Evolutionary conservation across 2,797 vertebrate species (phyloP), one percentile per base, ranked within the genome.

Genomic region (Clarias platycephalus): DNA sequence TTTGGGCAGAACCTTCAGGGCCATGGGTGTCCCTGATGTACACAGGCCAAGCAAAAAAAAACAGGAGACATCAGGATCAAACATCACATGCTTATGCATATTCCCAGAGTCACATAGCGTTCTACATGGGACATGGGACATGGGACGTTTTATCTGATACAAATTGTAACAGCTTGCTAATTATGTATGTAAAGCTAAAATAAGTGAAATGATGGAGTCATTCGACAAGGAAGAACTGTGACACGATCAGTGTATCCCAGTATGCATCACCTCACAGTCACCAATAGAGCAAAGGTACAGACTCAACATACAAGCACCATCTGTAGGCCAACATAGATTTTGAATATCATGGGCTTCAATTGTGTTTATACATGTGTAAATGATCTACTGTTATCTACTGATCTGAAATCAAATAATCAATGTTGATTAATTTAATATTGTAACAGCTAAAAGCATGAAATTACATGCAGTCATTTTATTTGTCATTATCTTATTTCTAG

Each of bases 1-100:
- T 88, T 96, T 96, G 37, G 94, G 94, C 91, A 96, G 94, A 87
- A 96, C 94, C 86, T 96, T 96, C 85, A 96, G 91, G 58, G 96
- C 96, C 95, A 96, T 96, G 20, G 94, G 94, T 0, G 95, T 96
- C 58, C 96, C 96, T 96, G 90, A 10, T 6, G 24, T 8, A 80
- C 37, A 57, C 13, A 22, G 3, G 31, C 22, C 64, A 79, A 57
- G 24, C 15, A 67, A 6, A 85, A 81, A 81, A 24, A 31, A 78
- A 68, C 57, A 76, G 12, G 62, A 66, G 72, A 83, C 58, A 76
- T 37, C 49, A 83, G 78, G 82, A 76, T 85, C 76, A 67, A 60
- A n/a, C 79, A 40, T 75, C 78, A 74, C 44, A 74, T 18, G 18
- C 57, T 83, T 62, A 34, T 37, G 40, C 31, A 74, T 6, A 70